Evolutionary conservation across 2,113 vertebrate species (phyloP).

Genomic region (Erythrolamprus reginae): DNA sequence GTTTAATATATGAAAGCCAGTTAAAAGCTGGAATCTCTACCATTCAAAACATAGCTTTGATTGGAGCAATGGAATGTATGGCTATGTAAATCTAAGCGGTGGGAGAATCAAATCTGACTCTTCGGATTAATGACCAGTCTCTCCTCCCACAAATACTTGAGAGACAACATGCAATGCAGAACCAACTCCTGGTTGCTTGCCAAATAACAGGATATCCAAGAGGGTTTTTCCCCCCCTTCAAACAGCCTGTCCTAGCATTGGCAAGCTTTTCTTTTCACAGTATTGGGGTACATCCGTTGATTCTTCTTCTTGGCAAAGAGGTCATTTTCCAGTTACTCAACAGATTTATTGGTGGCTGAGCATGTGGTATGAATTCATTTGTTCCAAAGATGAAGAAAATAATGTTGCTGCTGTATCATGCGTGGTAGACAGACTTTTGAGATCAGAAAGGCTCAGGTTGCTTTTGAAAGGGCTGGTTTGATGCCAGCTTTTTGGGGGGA

Average conservation of each 20-base stretch:
- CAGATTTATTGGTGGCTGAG: conserved; percentile 44
- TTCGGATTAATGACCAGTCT: neutral
- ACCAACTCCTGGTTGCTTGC: conserved; percentile 2
- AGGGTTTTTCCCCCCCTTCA: conserved; percentile 29
- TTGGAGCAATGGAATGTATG: neutral
- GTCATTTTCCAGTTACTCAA: conserved; percentile 35
- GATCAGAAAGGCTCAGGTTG: conserved; percentile 32
- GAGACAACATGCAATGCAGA: conserved; percentile 19
- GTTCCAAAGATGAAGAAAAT: conserved; percentile 38
- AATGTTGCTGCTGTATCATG: conserved; percentile 27
- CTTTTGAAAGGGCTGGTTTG: conserved; percentile 38
- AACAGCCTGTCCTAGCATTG: conserved; percentile 24
- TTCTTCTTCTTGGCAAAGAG: conserved; percentile 36
- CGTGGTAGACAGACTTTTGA: conserved; percentile 26
- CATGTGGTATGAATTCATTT: conserved; percentile 30
- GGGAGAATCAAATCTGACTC: neutral
- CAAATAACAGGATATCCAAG: conserved; percentile 22
- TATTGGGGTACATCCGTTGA: conserved; percentile 53
- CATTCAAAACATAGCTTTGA: neutral
- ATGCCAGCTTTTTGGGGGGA: conserved; percentile 15
- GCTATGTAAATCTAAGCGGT: neutral
- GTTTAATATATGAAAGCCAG: neutral
- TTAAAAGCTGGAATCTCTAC: neutral
- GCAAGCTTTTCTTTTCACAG: conserved; percentile 25
- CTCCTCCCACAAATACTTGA: neutral